Percentiles rank a stretch among this genome's conserved stretches.
Evolutionary conservation across 2,888 invertebrate genomes (phyloP).

Genomic region (Criorhina ranunculi): DNA sequence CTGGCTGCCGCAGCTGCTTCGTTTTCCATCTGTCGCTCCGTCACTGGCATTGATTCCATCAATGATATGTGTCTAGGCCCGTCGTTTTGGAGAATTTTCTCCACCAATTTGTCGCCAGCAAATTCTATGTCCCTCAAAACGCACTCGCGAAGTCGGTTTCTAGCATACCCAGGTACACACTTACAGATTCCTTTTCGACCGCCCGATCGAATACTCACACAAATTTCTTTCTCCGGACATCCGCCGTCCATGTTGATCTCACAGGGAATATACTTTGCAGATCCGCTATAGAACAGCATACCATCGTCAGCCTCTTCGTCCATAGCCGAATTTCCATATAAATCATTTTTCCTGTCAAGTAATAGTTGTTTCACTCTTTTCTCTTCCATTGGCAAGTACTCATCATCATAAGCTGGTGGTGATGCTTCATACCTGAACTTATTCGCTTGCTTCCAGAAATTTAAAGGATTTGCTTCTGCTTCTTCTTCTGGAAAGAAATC

Average conservation of each 20-base stretch:
- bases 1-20: constrained; percentile 80
- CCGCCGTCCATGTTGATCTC: constrained; percentile 83
- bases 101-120: constrained; percentile 77
- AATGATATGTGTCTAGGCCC: constrained; percentile 77
- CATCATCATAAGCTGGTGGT: constrained; percentile 81
- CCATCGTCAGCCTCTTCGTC: constrained; percentile 83
- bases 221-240: constrained; percentile 90
- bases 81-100: constrained; percentile 74
- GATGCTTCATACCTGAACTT: constrained; percentile 78
- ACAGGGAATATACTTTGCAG: constrained; percentile 86
- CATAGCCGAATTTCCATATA: constrained; percentile 76
- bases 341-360: constrained; percentile 66
- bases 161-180: constrained; percentile 88
- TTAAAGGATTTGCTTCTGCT: constrained; percentile 78
- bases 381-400: constrained; percentile 81
- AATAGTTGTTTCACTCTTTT: constrained; percentile 82
- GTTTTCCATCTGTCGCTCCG: constrained; percentile 79
- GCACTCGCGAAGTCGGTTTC: constrained; percentile 85
- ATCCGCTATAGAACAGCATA: constrained; percentile 83
- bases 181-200: constrained; percentile 89
- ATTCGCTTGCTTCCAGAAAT: constrained; percentile 82
- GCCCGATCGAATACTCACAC: constrained; percentile 86
- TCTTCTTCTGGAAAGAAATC: constrained; percentile 80
- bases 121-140: constrained; percentile 81
- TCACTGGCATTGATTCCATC: constrained; percentile 78